These are phyloP conservation scores for Coelinius sp. DNA, from an alignment of 2,888 invertebrate species.

Conservation along the genomic window DNA sequence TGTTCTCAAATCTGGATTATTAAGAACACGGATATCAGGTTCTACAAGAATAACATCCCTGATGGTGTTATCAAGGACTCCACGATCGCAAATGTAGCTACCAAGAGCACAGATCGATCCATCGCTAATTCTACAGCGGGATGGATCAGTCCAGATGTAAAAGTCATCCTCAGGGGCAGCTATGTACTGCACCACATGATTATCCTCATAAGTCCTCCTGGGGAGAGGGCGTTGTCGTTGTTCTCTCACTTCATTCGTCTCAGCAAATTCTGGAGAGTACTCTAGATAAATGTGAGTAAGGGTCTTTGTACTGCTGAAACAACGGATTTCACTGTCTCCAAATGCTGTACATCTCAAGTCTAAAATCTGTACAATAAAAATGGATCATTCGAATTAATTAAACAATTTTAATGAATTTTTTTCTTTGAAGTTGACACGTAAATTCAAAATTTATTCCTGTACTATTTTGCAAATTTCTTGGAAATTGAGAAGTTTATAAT, in stretches of 20 bases:
- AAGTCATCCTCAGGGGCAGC: constrained; percentile 47
- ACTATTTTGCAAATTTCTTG: too few relatives aligned
- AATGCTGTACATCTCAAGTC: constrained; percentile 75
- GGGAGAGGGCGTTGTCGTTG: constrained; percentile 51
- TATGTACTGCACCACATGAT: constrained; percentile 52
- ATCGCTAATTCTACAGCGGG: constrained; percentile 58
- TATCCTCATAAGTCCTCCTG: constrained; percentile 56
- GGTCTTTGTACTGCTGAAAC: constrained; percentile 73
- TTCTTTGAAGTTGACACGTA: neutral
- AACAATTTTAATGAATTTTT: constrained; percentile 6
- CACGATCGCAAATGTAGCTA: constrained; percentile 56
- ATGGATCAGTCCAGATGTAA: constrained; percentile 46
- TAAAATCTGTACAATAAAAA: constrained; percentile 66
- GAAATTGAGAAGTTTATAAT: too few relatives aligned
- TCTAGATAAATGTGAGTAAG: constrained; percentile 72
- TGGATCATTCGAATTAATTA: constrained; percentile 16
- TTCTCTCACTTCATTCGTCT: constrained; percentile 43
- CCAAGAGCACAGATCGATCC: constrained; percentile 65
- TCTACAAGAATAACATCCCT: constrained; percentile 56
- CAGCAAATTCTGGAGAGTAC: constrained; percentile 29
- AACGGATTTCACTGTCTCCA: constrained; percentile 75
- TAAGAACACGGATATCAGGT: constrained; percentile 57
- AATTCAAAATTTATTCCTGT: too few relatives aligned
- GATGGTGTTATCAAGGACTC: constrained; percentile 54
- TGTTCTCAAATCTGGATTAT: constrained; percentile 64